Evolutionary conservation across 1,140 invertebrate species (phyloP).

Genomic region (Cryptotermes secundus): DNA sequence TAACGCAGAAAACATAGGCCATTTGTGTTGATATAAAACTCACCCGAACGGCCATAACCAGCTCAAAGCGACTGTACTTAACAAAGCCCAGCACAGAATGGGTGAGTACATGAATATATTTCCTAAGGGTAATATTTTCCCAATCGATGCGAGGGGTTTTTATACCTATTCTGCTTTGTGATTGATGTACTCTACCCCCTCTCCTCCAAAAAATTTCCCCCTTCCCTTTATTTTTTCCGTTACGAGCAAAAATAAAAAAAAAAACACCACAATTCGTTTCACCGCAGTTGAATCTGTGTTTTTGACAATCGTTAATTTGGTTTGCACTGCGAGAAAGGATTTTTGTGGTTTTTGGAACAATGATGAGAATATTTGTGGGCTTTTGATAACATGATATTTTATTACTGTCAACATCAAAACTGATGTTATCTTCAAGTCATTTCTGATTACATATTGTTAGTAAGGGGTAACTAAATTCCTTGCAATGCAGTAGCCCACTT

Average conservation of each 20-base stretch:
- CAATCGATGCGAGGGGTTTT: constrained; percentile 15
- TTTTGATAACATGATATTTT: constrained; percentile 10
- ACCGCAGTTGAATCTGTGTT: constrained; percentile 5
- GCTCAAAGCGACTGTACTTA: background rate
- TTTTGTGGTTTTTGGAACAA: background rate
- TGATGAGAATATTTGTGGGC: constrained; percentile 4
- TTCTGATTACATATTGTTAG: background rate
- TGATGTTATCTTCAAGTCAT: background rate
- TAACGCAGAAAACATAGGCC: background rate
- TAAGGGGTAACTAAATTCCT: background rate
- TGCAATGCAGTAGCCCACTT: too few species aligned
- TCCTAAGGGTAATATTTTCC: constrained; percentile 19
- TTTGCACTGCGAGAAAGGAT: background rate
- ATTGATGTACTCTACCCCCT: constrained; percentile 1
- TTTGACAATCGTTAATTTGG: constrained; percentile 18
- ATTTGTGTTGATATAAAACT: background rate
- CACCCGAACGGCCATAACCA: constrained; percentile 4
- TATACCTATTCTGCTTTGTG: constrained; percentile 11
- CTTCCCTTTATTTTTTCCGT: background rate
- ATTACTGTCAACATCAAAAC: constrained; percentile 8
- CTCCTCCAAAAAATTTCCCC: background rate
- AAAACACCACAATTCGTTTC: constrained; percentile 15
- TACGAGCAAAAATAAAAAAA: background rate
- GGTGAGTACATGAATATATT: background rate
- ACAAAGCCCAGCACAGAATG: background rate